phyloP scores from a whole-genome alignment of 2,113 vertebrate species.

The Elanus axillaris region DNA sequence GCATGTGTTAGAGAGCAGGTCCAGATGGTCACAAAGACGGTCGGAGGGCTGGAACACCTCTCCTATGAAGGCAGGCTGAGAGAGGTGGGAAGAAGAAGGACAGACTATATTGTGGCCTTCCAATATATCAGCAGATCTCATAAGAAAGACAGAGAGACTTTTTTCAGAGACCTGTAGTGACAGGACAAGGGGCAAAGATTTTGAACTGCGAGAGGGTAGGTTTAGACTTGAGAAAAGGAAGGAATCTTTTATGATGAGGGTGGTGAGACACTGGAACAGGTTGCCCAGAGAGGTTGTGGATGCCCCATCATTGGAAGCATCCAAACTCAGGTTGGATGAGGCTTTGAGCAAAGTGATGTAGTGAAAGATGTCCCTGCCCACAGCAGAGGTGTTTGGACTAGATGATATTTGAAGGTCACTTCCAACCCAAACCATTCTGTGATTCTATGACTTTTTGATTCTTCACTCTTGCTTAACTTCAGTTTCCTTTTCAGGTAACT shows the following conservation, averaged over 20 bases:
- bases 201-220: neutral
- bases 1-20: fast-evolving
- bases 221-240: neutral
- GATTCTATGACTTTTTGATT: neutral
- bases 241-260: neutral
- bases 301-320: neutral
- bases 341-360: neutral
- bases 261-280: neutral
- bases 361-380: neutral
- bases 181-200: neutral
- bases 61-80: neutral
- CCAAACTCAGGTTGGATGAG: neutral
- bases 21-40: neutral
- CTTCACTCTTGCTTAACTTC: neutral
- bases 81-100: neutral
- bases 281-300: neutral
- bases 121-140: neutral
- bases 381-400: neutral
- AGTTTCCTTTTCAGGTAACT: neutral
- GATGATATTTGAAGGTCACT: neutral
- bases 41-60: neutral
- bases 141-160: neutral
- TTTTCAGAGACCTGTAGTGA: neutral
- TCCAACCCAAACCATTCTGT: neutral
- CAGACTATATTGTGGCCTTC: fast-evolving